Conservation (phyloP, 2,888 invertebrate species). For the Octonoba sinensis region DNA sequence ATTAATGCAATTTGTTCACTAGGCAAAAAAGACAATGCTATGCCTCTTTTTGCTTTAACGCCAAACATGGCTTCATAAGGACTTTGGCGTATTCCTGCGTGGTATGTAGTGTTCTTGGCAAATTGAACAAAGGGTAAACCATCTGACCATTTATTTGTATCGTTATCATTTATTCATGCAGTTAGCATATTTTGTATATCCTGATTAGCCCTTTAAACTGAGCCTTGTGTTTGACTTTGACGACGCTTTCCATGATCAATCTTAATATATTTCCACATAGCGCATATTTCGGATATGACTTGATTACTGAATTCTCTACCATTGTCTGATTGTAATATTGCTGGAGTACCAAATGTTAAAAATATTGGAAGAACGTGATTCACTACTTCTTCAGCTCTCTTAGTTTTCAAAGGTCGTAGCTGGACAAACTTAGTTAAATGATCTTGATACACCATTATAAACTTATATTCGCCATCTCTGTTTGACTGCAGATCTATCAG, state of each 20-base stretch:
- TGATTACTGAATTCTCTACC: constrained; percentile 24
- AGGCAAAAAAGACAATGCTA: constrained; percentile 41
- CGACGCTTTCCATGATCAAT: constrained; percentile 29
- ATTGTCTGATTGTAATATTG: constrained; percentile 14
- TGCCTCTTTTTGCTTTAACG: constrained; percentile 44
- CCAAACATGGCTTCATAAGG: constrained; percentile 58
- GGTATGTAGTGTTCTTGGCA: too few species aligned
- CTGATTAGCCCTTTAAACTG: constrained; percentile 32
- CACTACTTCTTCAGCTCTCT: too few species aligned
- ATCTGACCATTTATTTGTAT: too few species aligned
- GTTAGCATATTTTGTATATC: constrained; percentile 51
- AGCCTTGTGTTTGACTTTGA: constrained; percentile 48
- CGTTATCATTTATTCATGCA: constrained; percentile 54
- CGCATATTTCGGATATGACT: constrained; percentile 22
- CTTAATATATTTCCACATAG: constrained; percentile 14
- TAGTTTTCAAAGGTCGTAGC: too few species aligned
- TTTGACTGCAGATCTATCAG: constrained; percentile 13
- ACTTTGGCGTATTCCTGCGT: constrained; percentile 42
- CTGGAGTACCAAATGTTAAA: too few species aligned
- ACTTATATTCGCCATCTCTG: constrained; percentile 15
- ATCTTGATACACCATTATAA: too few species aligned
- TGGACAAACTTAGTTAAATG: too few species aligned
- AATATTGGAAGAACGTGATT: too few species aligned
- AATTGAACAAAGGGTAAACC: too few species aligned
- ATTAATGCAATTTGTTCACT: constrained; percentile 17